phyloP scores from a whole-genome alignment of 2,113 vertebrate species.

The Daboia siamensis region DNA sequence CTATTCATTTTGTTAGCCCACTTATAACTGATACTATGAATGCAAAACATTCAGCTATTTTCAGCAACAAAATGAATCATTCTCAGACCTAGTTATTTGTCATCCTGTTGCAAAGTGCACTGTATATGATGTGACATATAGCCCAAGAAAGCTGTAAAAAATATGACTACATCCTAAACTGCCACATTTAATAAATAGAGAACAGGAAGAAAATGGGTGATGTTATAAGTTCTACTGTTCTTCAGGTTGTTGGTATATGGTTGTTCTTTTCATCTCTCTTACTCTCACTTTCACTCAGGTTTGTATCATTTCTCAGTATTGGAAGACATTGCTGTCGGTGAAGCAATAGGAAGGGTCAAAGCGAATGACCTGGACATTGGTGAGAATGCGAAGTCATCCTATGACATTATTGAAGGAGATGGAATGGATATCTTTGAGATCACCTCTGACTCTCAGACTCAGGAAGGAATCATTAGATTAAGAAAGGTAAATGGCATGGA shows the following conservation, averaged over 20 bases:
- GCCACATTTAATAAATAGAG: background rate
- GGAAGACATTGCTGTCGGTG: slow-evolving; percentile 86
- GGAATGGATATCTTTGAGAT: slow-evolving; percentile 90
- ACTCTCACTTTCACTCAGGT: slow-evolving; percentile 63
- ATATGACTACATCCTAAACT: slow-evolving; percentile 12
- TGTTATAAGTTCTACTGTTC: slow-evolving; percentile 22
- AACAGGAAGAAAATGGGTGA: background rate
- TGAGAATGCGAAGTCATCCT: slow-evolving; percentile 90
- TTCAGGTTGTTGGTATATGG: slow-evolving; percentile 3
- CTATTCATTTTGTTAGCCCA: slow-evolving; percentile 14
- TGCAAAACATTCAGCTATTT: no score
- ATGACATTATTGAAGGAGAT: slow-evolving; percentile 91
- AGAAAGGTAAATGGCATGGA: slow-evolving; percentile 79
- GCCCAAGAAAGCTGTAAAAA: slow-evolving; percentile 18
- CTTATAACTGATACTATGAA: no score
- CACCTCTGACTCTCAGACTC: slow-evolving; percentile 83
- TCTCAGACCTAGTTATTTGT: background rate
- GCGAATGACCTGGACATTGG: slow-evolving; percentile 92
- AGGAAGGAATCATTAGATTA: slow-evolving; percentile 89
- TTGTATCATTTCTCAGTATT: slow-evolving; percentile 93
- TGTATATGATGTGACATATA: slow-evolving; percentile 1
- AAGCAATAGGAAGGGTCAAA: slow-evolving; percentile 87
- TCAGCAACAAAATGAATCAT: slow-evolving; percentile 9
- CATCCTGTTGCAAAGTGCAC: background rate
- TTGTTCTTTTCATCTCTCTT: slow-evolving; percentile 40